Evolutionary conservation across 2,797 vertebrate genomes (phyloP).

Genomic region (Astyanax mexicanus): DNA sequence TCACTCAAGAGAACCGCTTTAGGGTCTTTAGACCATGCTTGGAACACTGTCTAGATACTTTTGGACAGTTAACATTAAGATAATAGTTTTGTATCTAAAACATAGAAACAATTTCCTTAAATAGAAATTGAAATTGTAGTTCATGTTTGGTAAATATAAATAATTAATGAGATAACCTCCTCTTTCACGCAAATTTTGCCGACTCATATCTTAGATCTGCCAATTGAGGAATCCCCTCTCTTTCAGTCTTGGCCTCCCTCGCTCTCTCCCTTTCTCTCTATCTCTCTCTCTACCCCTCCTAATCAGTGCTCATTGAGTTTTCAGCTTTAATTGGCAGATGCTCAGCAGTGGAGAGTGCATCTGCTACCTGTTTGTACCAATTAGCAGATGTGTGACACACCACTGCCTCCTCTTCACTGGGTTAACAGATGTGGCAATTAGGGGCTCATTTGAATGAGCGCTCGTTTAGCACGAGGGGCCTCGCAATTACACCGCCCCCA

Average conservation of each 20-base stretch:
- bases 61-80: too few relatives aligned
- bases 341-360: constrained; percentile 73
- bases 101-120: too few relatives aligned
- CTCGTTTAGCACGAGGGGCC: constrained; percentile 82
- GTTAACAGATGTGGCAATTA: constrained; percentile 92
- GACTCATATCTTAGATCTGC: neutral
- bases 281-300: constrained; percentile 26
- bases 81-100: too few relatives aligned
- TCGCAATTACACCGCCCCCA: constrained; percentile 81
- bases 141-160: too few relatives aligned
- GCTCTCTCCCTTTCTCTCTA: neutral
- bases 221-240: neutral
- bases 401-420: constrained; percentile 78
- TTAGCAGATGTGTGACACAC: constrained; percentile 77
- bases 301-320: constrained; percentile 69
- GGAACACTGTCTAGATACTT: too few relatives aligned
- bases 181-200: neutral
- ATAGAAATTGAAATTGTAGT: too few relatives aligned
- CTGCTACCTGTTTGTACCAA: constrained; percentile 83
- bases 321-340: constrained; percentile 75
- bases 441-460: constrained; percentile 86
- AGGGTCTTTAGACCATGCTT: too few relatives aligned
- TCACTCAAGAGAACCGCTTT: too few relatives aligned
- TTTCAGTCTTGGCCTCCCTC: neutral
- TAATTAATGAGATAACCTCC: too few relatives aligned